Conservation (phyloP, 2,113 vertebrate species). For the Engystomops pustulosus region DNA sequence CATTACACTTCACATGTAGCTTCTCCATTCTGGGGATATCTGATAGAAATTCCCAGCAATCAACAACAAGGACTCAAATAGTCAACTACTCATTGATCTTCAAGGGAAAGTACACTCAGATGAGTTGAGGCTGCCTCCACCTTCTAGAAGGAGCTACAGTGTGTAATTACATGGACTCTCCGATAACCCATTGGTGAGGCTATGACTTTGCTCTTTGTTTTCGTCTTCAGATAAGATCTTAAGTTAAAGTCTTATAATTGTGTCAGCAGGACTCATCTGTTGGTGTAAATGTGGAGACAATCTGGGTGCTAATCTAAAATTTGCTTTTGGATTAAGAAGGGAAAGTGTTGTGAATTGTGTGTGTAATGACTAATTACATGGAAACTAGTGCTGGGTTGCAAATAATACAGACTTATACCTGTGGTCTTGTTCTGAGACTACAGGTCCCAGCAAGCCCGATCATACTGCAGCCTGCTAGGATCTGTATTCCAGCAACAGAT, state of each 20-base stretch:
- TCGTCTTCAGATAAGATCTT: background rate
- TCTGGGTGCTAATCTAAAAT: background rate
- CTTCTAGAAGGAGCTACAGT: background rate
- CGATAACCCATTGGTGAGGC: background rate
- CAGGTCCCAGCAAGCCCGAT: background rate
- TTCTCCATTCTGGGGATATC: conserved; percentile 12
- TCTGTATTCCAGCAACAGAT: background rate
- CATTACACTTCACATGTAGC: conserved; percentile 24
- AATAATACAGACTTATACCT: too few species aligned
- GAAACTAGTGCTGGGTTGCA: too few species aligned
- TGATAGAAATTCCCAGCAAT: conserved; percentile 13
- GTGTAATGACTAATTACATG: background rate
- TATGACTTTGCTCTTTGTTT: background rate
- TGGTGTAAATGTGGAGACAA: background rate
- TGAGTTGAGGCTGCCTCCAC: background rate
- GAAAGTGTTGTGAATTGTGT: background rate
- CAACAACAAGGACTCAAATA: conserved; percentile 11
- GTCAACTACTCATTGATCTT: conserved; percentile 60
- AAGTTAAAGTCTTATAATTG: background rate
- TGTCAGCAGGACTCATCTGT: background rate
- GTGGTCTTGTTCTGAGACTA: background rate
- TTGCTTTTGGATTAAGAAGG: background rate
- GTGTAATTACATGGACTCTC: background rate
- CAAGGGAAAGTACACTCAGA: conserved; percentile 63
- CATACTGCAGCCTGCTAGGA: background rate